Conservation (phyloP, 2,113 vertebrate genomes). For the Pavo muticus region DNA sequence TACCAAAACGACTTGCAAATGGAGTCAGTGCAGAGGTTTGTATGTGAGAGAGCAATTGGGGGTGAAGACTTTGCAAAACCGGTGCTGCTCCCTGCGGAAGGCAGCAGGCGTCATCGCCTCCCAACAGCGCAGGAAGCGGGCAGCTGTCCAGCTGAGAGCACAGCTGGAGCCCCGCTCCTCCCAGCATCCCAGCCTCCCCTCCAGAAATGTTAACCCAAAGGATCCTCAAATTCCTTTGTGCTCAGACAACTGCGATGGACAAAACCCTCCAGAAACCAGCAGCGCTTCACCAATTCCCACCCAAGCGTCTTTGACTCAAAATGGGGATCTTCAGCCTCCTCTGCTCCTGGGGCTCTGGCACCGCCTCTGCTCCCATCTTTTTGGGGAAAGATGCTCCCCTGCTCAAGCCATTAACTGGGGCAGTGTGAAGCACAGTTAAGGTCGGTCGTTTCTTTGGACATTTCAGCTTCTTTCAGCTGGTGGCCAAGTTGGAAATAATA, state of each 20-base stretch:
- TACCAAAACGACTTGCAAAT: background rate
- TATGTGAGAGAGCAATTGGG: background rate
- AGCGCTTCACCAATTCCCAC: accelerated
- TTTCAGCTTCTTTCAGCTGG: background rate
- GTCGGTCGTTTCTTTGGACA: background rate
- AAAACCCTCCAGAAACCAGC: background rate
- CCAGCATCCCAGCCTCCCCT: background rate
- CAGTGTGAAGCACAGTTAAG: background rate
- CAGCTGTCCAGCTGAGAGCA: slow-evolving; percentile 46
- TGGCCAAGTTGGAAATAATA: slow-evolving; percentile 31
- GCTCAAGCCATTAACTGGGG: background rate
- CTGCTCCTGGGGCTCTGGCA: background rate
- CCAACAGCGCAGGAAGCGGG: background rate
- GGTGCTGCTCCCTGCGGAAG: background rate
- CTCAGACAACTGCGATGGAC: accelerated
- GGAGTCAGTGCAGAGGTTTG: background rate
- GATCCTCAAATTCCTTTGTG: background rate
- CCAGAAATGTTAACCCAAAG: background rate
- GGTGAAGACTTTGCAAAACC: background rate
- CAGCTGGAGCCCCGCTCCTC: slow-evolving; percentile 26
- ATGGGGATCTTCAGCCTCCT: accelerated
- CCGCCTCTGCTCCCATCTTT: background rate
- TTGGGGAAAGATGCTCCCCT: background rate
- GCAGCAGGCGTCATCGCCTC: background rate
- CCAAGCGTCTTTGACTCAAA: background rate